Conservation (phyloP, 2,113 vertebrate species). For the Indicator indicator region DNA sequence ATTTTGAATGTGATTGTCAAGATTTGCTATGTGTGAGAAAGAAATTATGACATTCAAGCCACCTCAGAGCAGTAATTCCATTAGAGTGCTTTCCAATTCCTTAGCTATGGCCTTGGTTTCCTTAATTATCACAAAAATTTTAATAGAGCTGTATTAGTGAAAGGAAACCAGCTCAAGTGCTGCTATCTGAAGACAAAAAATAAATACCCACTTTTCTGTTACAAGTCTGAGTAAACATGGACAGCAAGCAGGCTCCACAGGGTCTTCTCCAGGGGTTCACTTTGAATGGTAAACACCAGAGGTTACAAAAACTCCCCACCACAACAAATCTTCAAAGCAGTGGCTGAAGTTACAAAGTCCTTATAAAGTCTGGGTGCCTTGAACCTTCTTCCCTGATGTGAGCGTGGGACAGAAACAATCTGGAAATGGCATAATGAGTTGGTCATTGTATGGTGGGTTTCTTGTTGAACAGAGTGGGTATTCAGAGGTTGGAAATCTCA, state of each 20-base stretch:
- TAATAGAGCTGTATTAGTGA: not conserved
- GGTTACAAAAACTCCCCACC: not conserved
- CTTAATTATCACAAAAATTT: conserved; percentile 48
- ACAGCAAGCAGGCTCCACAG: not conserved
- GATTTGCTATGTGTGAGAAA: not conserved
- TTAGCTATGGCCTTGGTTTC: not conserved
- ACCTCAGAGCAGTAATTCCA: conserved; percentile 26
- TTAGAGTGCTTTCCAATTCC: conserved; percentile 18
- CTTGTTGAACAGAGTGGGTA: not conserved
- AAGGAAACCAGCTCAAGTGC: not conserved
- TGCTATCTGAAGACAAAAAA: not conserved
- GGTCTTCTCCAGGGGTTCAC: not conserved
- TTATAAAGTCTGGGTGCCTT: not conserved
- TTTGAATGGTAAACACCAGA: not conserved
- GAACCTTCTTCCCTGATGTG: not conserved
- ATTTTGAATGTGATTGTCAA: conserved; percentile 15
- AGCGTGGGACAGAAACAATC: not conserved
- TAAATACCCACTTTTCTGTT: not conserved
- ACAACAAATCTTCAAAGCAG: not conserved
- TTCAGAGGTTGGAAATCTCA: not conserved
- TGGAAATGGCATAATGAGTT: not conserved
- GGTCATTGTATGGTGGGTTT: not conserved
- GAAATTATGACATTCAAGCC: conserved; percentile 27
- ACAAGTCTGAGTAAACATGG: not conserved
- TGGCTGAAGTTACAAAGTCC: not conserved